These are phyloP conservation scores for Gyps fulvus DNA, from an alignment of 2,113 vertebrate genomes.

Conservation along the genomic window DNA sequence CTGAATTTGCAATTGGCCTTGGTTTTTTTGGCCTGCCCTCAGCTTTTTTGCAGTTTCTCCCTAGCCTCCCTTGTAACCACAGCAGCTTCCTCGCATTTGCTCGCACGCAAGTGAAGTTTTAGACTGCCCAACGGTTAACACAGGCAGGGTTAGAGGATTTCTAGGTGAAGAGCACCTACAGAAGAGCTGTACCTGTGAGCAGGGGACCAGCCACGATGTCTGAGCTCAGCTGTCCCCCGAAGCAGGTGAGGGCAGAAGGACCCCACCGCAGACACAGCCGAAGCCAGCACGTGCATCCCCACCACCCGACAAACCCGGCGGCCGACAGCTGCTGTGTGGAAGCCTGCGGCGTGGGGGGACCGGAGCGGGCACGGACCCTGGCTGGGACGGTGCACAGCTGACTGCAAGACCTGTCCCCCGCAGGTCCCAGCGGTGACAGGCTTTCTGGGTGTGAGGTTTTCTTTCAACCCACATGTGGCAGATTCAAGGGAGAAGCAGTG, in stretches of 20 bases:
- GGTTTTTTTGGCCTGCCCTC: background rate
- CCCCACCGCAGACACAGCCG: background rate
- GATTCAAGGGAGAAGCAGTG: background rate
- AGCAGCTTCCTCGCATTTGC: background rate
- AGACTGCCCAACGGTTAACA: fast-evolving
- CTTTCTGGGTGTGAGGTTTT: background rate
- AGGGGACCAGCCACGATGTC: background rate
- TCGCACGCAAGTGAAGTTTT: background rate
- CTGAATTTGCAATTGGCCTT: background rate
- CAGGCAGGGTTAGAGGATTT: background rate
- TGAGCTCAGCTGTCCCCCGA: background rate
- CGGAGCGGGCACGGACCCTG: fast-evolving
- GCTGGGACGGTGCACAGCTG: background rate
- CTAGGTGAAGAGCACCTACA: background rate
- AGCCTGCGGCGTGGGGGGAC: fast-evolving
- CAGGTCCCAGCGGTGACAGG: background rate
- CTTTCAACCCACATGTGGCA: background rate
- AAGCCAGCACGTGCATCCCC: background rate
- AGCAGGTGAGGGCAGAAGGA: background rate
- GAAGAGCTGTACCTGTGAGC: fast-evolving
- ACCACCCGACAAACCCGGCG: fast-evolving
- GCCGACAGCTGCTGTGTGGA: fast-evolving
- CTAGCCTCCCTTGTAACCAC: background rate
- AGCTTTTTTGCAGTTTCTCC: background rate
- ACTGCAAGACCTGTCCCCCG: background rate